phyloP scores from a whole-genome alignment of 2,888 invertebrate species.

The Tetanocera ferruginea region DNA sequence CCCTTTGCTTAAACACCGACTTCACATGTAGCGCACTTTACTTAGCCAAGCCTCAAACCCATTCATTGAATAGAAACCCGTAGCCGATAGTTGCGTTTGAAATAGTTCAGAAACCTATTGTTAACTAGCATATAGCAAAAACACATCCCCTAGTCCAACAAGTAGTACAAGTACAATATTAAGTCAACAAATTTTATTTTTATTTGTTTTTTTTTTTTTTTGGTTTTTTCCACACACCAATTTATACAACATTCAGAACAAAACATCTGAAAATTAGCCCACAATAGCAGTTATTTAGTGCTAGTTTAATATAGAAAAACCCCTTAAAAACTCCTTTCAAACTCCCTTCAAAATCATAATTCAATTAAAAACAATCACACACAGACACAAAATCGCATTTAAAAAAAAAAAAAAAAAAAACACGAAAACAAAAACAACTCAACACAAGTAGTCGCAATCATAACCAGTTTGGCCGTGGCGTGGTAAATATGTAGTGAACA shows the following conservation, averaged over 20 bases:
- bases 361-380: neutral
- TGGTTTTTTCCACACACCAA: neutral
- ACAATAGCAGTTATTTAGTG: neutral
- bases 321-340: neutral
- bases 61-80: too few species aligned
- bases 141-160: too few species aligned
- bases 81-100: too few species aligned
- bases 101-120: too few species aligned
- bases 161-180: too few species aligned
- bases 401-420: slow-evolving; percentile 4
- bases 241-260: neutral
- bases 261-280: neutral
- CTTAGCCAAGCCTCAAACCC: too few species aligned
- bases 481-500: slow-evolving; percentile 66
- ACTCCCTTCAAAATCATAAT: neutral
- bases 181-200: too few species aligned
- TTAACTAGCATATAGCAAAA: too few species aligned
- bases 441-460: slow-evolving; percentile 49
- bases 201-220: too few species aligned
- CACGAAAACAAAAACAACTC: slow-evolving; percentile 36
- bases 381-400: neutral
- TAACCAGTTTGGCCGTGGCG: slow-evolving; percentile 65
- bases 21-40: too few species aligned
- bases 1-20: too few species aligned
- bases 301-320: neutral